These are phyloP conservation scores for Loxodonta africana DNA, from an alignment of 2,113 vertebrate species.

Conservation along the genomic window DNA sequence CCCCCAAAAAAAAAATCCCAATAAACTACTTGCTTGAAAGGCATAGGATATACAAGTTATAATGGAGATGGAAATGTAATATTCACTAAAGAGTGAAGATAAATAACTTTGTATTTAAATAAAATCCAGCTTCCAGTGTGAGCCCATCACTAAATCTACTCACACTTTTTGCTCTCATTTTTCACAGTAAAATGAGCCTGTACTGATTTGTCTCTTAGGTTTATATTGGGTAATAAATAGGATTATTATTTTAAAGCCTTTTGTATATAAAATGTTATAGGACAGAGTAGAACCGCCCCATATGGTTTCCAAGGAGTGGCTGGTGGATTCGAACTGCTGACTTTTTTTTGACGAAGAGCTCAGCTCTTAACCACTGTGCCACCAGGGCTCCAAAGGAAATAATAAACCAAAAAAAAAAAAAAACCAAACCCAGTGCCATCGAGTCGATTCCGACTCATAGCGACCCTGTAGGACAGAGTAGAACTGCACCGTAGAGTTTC, in stretches of 20 bases:
- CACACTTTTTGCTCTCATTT: neutral
- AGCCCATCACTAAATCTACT: neutral
- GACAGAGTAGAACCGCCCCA: too few relatives aligned
- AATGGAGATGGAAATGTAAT: conserved; percentile 10
- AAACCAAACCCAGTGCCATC: too few relatives aligned
- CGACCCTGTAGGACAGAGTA: too few relatives aligned
- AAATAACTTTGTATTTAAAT: neutral
- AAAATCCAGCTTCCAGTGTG: neutral
- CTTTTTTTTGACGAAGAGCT: too few relatives aligned
- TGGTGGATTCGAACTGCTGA: too few relatives aligned
- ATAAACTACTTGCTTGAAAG: neutral
- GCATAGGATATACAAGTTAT: neutral
- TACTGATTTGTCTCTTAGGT: neutral
- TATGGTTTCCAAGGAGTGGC: too few relatives aligned
- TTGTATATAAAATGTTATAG: neutral
- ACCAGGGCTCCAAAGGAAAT: neutral
- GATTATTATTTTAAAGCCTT: conserved; percentile 47
- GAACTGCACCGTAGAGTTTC: too few relatives aligned
- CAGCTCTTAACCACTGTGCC: too few relatives aligned
- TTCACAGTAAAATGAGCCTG: neutral
- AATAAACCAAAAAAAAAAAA: neutral
- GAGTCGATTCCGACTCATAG: too few relatives aligned
- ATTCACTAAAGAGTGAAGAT: neutral
- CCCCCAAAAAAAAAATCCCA: conserved; percentile 1
- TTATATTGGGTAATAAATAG: neutral